Evolutionary conservation across 2,888 invertebrate species (phyloP), one percentile per base, ranked within the genome.

Genomic region (Apodemia duryi): DNA sequence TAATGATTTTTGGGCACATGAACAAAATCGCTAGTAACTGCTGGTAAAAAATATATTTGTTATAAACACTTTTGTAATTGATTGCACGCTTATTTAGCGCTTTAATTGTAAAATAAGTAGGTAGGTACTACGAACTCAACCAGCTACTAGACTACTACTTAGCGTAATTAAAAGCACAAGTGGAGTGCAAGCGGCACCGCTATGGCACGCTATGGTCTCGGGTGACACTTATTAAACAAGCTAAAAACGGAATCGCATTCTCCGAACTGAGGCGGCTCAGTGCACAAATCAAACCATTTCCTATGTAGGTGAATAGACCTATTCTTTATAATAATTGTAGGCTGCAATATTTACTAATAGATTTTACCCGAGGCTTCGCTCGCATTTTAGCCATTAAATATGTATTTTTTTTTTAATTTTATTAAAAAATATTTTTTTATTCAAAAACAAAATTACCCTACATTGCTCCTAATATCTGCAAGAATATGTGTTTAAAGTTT

Each of bases 151-250:
- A 63, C 61, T 51, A 60, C 62, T 62, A 41, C 67, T 65, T 62
- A 67, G 73, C 71, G 78, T 78, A 87, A 90, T 91, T 90, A 91
- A 85, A 85, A 82, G 77, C 78, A 78, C 83, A 90, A 90, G 82
- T 88, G 84, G 89, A 87, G 83, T 88, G 85, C 82, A 85, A 80
- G 81, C 76, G 74, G 74, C 72, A 80, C 88, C 88, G 88, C 86
- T 88, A 85, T 68, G 68, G 75, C 52, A 70, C 88, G 88, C 86
- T 88, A 85, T 68, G 68, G 75, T 61, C 70, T 74, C 67, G 74
- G 81, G 86, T 88, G 88, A 86, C 87, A 89, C 85, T 85, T 86
- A 81, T 72, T 80, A 83, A 85, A 77, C 85, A 77, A 79, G 80
- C 77, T 85, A 81, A 77, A 83, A 82, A 81, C 71, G 70, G 64